Conservation (phyloP, 1,140 invertebrate species). For the Solen grandis region DNA sequence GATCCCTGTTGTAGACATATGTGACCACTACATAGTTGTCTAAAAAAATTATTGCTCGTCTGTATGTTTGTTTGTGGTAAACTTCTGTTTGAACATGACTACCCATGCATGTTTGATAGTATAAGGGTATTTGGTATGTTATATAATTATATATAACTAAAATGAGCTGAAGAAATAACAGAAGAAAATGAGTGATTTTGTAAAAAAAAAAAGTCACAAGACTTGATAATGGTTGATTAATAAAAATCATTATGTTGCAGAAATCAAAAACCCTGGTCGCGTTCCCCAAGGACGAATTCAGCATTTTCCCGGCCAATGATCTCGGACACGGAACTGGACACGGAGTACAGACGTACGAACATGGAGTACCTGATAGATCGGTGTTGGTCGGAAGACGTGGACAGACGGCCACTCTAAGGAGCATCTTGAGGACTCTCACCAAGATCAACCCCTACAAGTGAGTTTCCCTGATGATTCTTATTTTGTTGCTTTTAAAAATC, state of each 20-base stretch:
- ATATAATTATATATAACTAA: too few species aligned
- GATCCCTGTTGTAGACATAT: too few species aligned
- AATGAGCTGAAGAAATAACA: too few species aligned
- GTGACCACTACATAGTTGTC: too few species aligned
- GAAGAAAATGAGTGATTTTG: too few species aligned
- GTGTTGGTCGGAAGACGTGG: conserved; percentile 68
- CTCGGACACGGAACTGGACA: conserved; percentile 14
- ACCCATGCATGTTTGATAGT: too few species aligned
- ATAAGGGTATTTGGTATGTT: too few species aligned
- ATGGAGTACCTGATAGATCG: conserved; percentile 58
- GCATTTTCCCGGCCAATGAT: conserved; percentile 62
- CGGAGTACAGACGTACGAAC: conserved; percentile 28
- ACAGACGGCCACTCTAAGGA: conserved; percentile 57
- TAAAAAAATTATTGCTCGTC: too few species aligned
- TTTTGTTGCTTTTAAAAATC: too few species aligned
- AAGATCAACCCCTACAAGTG: conserved; percentile 65
- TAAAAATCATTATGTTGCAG: conserved; percentile 49
- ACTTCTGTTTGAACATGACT: too few species aligned
- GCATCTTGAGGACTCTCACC: conserved; percentile 54
- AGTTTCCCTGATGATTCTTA: not conserved
- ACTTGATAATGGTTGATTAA: not conserved
- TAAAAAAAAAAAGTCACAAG: too few species aligned
- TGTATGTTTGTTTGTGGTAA: too few species aligned
- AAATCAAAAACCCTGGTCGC: conserved; percentile 63
- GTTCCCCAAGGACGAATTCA: conserved; percentile 12